Conservation (phyloP, 2,797 vertebrate species). For the Urosaurus nigricauda region DNA sequence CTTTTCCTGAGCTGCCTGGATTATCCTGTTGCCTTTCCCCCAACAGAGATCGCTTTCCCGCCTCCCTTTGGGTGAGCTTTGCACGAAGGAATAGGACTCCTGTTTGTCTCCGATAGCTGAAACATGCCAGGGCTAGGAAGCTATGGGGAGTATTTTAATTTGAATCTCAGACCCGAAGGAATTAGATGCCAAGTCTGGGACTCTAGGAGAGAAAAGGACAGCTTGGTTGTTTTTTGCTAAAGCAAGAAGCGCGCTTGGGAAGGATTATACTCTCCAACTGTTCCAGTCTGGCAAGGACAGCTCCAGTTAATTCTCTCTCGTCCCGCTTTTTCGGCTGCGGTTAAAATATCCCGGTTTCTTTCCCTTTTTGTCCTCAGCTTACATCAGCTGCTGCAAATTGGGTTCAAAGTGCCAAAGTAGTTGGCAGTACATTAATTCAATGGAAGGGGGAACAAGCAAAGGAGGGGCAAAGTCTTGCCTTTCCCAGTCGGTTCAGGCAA, state of each 20-base stretch:
- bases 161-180: neutral
- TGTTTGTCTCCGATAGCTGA: neutral
- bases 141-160: neutral
- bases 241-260: neutral
- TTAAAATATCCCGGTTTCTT: no score
- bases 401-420: no score
- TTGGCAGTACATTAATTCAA: no score
- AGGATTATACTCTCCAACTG: neutral
- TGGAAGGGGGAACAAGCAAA: no score
- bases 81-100: neutral
- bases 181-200: neutral
- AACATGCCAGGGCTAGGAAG: neutral
- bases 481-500: no score
- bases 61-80: no score
- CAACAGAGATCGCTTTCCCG: neutral
- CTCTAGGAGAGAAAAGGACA: neutral
- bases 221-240: neutral
- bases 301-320: no score
- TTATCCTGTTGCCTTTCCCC: constrained; percentile 6
- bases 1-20: neutral
- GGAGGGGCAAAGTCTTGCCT: no score
- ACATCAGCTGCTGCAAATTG: no score
- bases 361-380: no score
- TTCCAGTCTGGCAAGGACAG: no score
- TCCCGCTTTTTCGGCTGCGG: no score